Evolutionary conservation across 2,888 invertebrate species (phyloP), one percentile per base, ranked within the genome.

Genomic region (Eutolmus rufibarbis): DNA sequence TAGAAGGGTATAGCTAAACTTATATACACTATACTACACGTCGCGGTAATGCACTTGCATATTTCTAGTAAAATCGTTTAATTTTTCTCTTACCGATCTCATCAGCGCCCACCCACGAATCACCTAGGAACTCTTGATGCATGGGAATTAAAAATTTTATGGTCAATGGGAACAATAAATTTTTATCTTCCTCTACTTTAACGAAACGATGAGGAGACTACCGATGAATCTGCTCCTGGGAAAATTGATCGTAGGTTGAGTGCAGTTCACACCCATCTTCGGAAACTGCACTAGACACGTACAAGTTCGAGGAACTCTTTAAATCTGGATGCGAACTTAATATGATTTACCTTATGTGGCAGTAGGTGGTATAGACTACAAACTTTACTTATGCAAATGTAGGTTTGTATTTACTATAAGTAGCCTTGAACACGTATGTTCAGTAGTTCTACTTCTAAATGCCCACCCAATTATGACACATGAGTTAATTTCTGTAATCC

Each of bases 131-230:
- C 66, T 40, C 16, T 78, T 19, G 12, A 78, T 78, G 19, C 43
- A 23, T 43, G 78, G 2, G 12, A 19, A 78, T 23, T 78, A 78
- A 46, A 78, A 19, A 37, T 43, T 78, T 78, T 78, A 78, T 78
- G 43, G 78, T 43, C 43, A 78, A 19, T 78, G 78, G 40, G 23
- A 28, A 28, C 81, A 40, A 81, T 81, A 56, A 81, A 81, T 81
- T 81, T 46, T 8, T 34, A 16, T 56, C 46, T 28, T 56, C 31
- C 16, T 7, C 56, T 56, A 51, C 16, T 81, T 79, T 43, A 79
- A 23, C 23, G 9, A 23, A 0, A 19, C 9, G 43, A 79, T n/a
- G 81, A 56, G 81, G 81, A 34, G 7, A 81, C 56, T n/a, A n/a
- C 56, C 16, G 81, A 76, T 37, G 56, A 16, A 56, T 81, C 46